Evolutionary conservation across 1,140 invertebrate species (phyloP).

Genomic region (Frieseomelitta varia): DNA sequence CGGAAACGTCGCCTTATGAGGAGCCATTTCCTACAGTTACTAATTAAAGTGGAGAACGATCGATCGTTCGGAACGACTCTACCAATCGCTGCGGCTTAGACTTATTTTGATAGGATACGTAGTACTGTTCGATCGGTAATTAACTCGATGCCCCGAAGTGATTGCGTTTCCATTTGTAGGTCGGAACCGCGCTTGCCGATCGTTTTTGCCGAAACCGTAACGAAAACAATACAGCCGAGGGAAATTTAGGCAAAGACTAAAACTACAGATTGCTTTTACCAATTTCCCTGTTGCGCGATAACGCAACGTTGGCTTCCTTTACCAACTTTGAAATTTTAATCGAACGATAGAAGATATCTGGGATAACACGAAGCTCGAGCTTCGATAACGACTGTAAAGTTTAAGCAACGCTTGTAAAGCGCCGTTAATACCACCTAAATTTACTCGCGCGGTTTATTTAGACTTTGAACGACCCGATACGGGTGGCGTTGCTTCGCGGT

Average conservation of each 20-base stretch:
- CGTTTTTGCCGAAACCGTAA: not conserved
- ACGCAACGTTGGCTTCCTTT: no score
- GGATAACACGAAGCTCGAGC: no score
- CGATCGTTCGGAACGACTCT: not conserved
- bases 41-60: conserved; percentile 7
- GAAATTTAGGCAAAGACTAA: not conserved
- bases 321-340: no score
- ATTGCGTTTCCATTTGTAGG: conserved; percentile 36
- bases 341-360: no score
- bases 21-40: not conserved
- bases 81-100: conserved; percentile 1
- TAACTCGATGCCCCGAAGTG: conserved; percentile 21
- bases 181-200: not conserved
- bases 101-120: conserved; percentile 28
- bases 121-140: conserved; percentile 21
- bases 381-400: no score
- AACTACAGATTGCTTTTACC: not conserved
- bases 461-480: not conserved
- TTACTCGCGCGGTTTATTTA: not conserved
- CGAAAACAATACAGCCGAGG: not conserved
- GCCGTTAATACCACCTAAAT: no score
- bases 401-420: no score
- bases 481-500: not conserved
- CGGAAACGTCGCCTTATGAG: not conserved
- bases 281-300: no score